Evolutionary conservation across 2,113 vertebrate species (phyloP), one percentile per base, ranked within the genome.

Genomic region (Zapornia atra): DNA sequence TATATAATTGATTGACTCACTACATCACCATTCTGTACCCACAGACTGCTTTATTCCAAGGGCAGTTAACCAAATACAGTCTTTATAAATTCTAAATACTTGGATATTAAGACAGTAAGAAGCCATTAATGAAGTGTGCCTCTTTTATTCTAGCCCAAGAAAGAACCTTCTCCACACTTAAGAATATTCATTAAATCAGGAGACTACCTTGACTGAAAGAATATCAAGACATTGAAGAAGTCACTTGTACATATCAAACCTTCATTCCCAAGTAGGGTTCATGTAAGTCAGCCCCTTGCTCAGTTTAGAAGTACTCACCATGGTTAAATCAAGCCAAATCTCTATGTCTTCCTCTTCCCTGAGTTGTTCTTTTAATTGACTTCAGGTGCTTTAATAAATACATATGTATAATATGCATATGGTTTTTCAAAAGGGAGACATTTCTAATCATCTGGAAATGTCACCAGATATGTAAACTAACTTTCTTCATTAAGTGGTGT

Each of bases 351-450:
- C 3, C 10, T 57, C 20, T 68, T 48, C 25, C 21, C 25, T 46
- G 19, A 51, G 25, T 6, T 51, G 5, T 11, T 77, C 5, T 11
- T 77, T 84, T 25, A 4, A 3, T 21, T 87, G 14, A 48, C 16
- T 79, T 33, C 3, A 5, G 4, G 9, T 19, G 1, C 4, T 63
- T 57, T 44, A 8, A 11, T 59, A 44, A 29, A 44, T 17, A 44
- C 15, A 12, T 44, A 44, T 42, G 15, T 42, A 42, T 15, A 42
- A 42, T 42, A 42, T 80, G 16, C 6, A 10, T 24, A 36, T 0
- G 0, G 5, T 7, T 78, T 51, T 73, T 91, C 16, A 46, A 56
- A 73, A 65, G 28, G 0, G 0, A 64, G 64, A 40, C 9, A 60
- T 65, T 82, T 65, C 38, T 65, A 17, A 54, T 69, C 18, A 46